Conservation (phyloP, 2,113 vertebrate genomes). For the Dromiciops gliroides region DNA sequence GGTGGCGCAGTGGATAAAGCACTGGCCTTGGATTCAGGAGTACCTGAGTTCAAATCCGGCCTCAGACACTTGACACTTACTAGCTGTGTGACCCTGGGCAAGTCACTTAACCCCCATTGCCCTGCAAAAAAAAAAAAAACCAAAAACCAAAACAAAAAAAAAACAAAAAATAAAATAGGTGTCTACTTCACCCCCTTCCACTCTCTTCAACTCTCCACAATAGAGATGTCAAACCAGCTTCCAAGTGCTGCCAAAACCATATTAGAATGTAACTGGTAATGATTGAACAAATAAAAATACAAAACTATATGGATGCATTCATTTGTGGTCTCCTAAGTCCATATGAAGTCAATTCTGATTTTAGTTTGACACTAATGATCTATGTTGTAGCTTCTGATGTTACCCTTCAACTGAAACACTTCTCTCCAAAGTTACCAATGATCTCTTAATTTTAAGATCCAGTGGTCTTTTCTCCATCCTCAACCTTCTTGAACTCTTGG, state of each 20-base stretch:
- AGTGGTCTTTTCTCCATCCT: not conserved
- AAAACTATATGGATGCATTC: not conserved
- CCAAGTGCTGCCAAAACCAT: not conserved
- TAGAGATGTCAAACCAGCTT: not conserved
- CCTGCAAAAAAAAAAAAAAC: too few species aligned
- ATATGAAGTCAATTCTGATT: not conserved
- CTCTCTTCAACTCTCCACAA: not conserved
- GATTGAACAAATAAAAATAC: not conserved
- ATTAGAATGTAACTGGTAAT: not conserved
- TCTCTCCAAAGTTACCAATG: not conserved
- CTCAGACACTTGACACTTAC: too few species aligned
- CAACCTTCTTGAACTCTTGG: not conserved
- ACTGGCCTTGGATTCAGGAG: too few species aligned
- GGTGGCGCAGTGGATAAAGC: too few species aligned
- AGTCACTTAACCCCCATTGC: too few species aligned
- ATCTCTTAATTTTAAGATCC: not conserved
- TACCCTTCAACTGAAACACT: not conserved
- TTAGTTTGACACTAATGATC: not conserved
- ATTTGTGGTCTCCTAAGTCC: not conserved
- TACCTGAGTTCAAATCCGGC: too few species aligned
- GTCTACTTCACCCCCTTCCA: not conserved
- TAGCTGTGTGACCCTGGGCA: too few species aligned
- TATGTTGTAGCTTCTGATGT: not conserved
- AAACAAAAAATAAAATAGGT: not conserved
- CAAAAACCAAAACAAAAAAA: too few species aligned